A percentile compares a stretch with the other conserved stretches of the same genome.
Evolutionary conservation across 2,888 invertebrate genomes (phyloP).

Genomic region (Callimorpha dominula): DNA sequence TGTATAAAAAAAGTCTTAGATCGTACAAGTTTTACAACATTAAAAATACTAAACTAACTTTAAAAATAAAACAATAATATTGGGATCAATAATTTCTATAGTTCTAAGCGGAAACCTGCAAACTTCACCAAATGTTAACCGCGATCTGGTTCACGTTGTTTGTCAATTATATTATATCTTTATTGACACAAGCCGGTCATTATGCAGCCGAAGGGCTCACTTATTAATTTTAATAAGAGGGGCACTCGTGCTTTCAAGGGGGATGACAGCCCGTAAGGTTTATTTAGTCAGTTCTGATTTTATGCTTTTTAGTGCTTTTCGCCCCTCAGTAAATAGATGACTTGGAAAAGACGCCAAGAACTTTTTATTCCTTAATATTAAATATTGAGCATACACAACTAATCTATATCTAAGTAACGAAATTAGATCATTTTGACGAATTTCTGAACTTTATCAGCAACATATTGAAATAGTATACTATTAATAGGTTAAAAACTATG

Average conservation of each 20-base stretch:
- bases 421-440: not conserved
- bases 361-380: not conserved
- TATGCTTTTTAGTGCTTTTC: slow-evolving; percentile 63
- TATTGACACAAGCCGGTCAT: slow-evolving; percentile 85
- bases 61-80: not conserved
- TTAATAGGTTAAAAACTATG: no score
- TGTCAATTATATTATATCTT: slow-evolving; percentile 83
- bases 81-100: not conserved
- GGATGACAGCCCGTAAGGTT: slow-evolving; percentile 70
- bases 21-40: no score
- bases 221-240: slow-evolving; percentile 87
- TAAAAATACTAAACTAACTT: not conserved
- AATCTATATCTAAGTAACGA: not conserved
- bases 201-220: slow-evolving; percentile 83
- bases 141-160: slow-evolving; percentile 74
- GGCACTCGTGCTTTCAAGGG: slow-evolving; percentile 76
- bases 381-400: no score
- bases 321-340: slow-evolving; percentile 15
- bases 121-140: slow-evolving; percentile 52
- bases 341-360: not conserved
- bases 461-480: no score
- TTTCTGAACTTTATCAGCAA: no score
- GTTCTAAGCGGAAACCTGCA: slow-evolving; percentile 37
- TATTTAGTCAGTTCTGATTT: slow-evolving; percentile 84
- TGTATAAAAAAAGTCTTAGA: no score